These are phyloP conservation scores for Syrphus vitripennis DNA, from an alignment of 2,888 invertebrate species.

Conservation along the genomic window DNA sequence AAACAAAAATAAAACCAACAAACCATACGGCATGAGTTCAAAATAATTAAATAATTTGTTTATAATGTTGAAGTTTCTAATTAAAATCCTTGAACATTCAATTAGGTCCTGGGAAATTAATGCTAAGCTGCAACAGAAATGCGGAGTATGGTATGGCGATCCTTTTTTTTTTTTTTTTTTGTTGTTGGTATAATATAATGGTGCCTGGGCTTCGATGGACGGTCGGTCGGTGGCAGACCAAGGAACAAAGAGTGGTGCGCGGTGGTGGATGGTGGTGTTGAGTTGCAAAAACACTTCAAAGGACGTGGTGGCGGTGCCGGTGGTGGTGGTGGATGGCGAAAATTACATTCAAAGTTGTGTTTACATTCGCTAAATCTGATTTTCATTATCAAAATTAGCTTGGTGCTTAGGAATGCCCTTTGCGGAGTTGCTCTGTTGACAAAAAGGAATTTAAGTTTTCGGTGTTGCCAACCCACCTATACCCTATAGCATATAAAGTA, in stretches of 20 bases:
- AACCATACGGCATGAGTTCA: neutral
- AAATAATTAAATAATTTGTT: slow-evolving; percentile 60
- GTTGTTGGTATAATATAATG: neutral
- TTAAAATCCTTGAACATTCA: slow-evolving; percentile 52
- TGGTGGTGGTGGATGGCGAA: slow-evolving; percentile 10
- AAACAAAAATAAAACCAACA: neutral
- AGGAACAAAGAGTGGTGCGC: neutral
- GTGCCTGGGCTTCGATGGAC: too few relatives aligned
- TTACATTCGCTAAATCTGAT: slow-evolving; percentile 62
- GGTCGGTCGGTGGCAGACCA: too few relatives aligned
- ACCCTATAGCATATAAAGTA: too few relatives aligned
- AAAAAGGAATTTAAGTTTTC: neutral
- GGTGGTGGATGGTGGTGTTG: neutral
- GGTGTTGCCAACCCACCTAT: neutral
- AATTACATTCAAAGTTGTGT: slow-evolving; percentile 62
- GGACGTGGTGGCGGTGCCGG: slow-evolving; percentile 17
- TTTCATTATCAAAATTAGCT: slow-evolving; percentile 69
- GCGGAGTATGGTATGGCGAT: neutral
- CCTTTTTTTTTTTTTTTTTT: neutral
- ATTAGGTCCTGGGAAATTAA: slow-evolving; percentile 8
- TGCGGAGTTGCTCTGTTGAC: slow-evolving; percentile 22
- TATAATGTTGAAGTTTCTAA: slow-evolving; percentile 54
- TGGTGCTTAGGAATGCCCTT: slow-evolving; percentile 53
- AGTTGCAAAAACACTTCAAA: slow-evolving; percentile 29
- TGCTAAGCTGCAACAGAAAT: slow-evolving; percentile 18